phyloP scores from a whole-genome alignment of 1,140 invertebrate genomes.

The Agrypnia vestita region DNA sequence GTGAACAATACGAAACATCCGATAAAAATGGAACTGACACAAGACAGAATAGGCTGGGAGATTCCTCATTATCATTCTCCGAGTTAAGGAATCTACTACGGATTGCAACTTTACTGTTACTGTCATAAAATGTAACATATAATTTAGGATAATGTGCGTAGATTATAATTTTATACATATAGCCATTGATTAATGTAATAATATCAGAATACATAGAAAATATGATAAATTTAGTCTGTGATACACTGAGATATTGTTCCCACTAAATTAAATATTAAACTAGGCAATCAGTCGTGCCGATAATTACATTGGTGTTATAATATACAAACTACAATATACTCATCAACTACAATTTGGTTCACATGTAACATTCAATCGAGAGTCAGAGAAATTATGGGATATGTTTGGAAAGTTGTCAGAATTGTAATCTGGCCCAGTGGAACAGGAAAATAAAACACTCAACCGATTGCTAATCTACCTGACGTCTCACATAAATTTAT shows the following conservation, averaged over 20 bases:
- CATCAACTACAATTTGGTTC: too few relatives aligned
- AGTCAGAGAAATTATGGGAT: too few relatives aligned
- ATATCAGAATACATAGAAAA: background rate
- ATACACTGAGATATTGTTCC: background rate
- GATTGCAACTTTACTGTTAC: background rate
- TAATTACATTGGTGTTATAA: background rate
- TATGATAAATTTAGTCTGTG: background rate
- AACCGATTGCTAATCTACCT: too few relatives aligned
- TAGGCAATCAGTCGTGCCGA: background rate
- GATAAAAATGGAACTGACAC: conserved; percentile 1
- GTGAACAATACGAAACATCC: background rate
- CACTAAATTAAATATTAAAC: conserved; percentile 2
- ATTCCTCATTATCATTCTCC: background rate
- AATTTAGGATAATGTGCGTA: background rate
- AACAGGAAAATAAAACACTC: too few relatives aligned
- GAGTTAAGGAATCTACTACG: background rate
- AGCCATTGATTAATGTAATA: background rate
- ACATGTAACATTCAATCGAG: too few relatives aligned
- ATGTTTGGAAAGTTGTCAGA: too few relatives aligned
- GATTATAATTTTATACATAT: background rate
- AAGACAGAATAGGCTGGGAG: background rate
- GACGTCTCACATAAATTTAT: too few relatives aligned
- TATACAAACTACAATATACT: too few relatives aligned
- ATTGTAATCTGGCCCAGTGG: too few relatives aligned
- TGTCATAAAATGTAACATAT: background rate